Percentiles rank a stretch among this genome's conserved stretches.
phyloP scores from a whole-genome alignment of 2,888 invertebrate species.

The Lepidochrysops patricia region DNA sequence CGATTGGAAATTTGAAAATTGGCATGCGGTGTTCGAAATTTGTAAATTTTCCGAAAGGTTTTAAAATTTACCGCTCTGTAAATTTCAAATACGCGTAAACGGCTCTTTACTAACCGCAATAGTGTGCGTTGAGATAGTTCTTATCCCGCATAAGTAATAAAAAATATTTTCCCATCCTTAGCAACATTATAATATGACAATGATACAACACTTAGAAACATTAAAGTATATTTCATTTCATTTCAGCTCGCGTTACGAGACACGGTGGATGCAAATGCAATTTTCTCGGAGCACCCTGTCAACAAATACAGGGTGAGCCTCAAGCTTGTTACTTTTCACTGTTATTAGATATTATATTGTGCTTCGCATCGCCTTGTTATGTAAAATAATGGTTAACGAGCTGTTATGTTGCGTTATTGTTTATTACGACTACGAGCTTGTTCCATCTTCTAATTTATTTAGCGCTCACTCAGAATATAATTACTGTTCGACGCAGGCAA shows the following conservation, averaged over 20 bases:
- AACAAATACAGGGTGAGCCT: not conserved
- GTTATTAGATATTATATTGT: slow-evolving; percentile 6
- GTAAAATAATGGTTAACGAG: not conserved
- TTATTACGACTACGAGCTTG: not conserved
- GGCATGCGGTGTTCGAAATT: no score
- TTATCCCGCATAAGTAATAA: no score
- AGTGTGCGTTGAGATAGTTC: no score
- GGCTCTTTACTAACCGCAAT: no score
- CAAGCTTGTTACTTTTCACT: not conserved
- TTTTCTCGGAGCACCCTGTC: slow-evolving; percentile 6
- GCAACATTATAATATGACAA: not conserved
- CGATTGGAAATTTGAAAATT: no score
- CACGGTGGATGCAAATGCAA: slow-evolving; percentile 2
- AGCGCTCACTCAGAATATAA: no score
- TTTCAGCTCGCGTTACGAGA: not conserved
- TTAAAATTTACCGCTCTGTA: no score
- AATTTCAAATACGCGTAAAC: no score
- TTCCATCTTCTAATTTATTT: no score
- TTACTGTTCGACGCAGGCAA: no score
- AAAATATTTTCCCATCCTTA: no score
- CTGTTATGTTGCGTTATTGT: not conserved
- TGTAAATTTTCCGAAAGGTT: no score
- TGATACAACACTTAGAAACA: not conserved
- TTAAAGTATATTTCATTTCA: not conserved
- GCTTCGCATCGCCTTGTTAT: not conserved